A percentile compares a stretch with the other conserved stretches of the same genome.
phyloP scores from a whole-genome alignment of 2,113 vertebrate species.

The Diadophis punctatus region DNA sequence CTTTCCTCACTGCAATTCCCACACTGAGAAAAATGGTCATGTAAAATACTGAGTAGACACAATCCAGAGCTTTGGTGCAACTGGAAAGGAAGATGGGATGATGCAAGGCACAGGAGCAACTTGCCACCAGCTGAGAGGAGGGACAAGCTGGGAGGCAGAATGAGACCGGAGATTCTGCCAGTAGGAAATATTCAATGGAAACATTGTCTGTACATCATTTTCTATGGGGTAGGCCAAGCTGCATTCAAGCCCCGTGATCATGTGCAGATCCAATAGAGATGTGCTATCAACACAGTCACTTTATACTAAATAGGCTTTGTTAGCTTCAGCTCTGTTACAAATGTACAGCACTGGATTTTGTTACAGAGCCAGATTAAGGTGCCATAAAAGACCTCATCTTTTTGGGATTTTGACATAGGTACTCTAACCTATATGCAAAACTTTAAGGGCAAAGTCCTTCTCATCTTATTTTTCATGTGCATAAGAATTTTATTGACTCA shows the following conservation, averaged over 20 bases:
- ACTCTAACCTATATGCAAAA: neutral
- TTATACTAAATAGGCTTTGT: neutral
- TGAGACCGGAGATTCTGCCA: neutral
- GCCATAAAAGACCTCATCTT: neutral
- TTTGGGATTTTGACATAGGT: neutral
- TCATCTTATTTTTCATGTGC: neutral
- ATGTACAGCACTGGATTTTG: neutral
- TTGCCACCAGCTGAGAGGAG: neutral
- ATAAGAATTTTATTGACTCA: conserved; percentile 15
- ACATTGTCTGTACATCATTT: neutral
- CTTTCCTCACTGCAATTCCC: neutral
- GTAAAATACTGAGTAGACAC: neutral
- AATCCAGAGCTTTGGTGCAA: neutral
- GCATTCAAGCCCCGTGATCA: neutral
- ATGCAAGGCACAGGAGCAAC: neutral
- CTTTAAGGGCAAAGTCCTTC: neutral
- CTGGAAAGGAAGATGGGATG: neutral
- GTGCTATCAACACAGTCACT: neutral
- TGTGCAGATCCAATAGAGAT: neutral
- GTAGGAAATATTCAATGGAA: neutral
- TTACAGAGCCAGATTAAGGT: neutral
- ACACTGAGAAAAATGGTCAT: neutral
- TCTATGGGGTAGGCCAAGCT: neutral
- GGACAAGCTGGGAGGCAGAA: neutral
- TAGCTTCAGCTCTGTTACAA: neutral